phyloP scores from a whole-genome alignment of 2,113 vertebrate species.

The Typhlomys cinereus region DNA sequence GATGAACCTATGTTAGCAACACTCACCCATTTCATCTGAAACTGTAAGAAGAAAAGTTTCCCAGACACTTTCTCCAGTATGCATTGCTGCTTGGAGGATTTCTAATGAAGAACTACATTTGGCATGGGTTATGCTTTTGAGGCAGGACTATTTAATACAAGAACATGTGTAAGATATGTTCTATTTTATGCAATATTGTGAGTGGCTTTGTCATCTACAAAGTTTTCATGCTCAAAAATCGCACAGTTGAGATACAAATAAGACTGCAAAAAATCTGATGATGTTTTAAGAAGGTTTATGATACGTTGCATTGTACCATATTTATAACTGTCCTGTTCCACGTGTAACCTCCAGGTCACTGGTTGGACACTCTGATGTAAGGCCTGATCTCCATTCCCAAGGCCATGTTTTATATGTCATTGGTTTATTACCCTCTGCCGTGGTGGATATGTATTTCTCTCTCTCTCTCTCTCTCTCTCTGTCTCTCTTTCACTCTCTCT shows the following conservation, averaged over 20 bases:
- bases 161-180: not conserved
- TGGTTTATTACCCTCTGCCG: not conserved
- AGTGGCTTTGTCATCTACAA: not conserved
- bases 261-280: not conserved
- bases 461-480: not conserved
- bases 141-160: not conserved
- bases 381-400: not conserved
- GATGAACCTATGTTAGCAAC: conserved; percentile 12
- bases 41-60: conserved; percentile 23
- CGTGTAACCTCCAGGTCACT: not conserved
- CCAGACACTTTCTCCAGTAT: not conserved
- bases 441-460: not conserved
- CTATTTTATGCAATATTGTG: not conserved
- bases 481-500: not conserved
- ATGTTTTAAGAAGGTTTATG: not conserved
- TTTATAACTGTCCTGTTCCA: not conserved
- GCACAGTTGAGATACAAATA: not conserved
- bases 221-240: not conserved
- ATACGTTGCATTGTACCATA: not conserved
- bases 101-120: not conserved
- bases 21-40: conserved; percentile 27
- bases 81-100: conserved; percentile 31
- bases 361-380: not conserved
- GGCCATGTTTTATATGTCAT: not conserved
- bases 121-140: not conserved